Evolutionary conservation across 2,888 invertebrate species (phyloP), one percentile per base, ranked within the genome.

Genomic region (Geophilus truncorum): DNA sequence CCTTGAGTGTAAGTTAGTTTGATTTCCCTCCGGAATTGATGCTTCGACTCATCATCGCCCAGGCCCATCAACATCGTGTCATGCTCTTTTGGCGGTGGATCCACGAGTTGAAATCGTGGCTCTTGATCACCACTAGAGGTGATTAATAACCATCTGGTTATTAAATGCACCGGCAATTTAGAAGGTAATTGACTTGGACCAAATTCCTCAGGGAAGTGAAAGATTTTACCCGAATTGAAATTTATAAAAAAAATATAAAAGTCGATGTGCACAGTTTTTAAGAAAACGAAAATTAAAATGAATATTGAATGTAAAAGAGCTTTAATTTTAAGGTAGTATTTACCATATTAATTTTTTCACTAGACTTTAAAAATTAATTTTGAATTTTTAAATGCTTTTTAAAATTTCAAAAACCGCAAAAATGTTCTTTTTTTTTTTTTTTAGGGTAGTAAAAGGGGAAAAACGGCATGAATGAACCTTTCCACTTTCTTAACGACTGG

Each of bases 101-200:
- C 70, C 28, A 25, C 70, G 28, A 10, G 70, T 70, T 70, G 70
- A 25, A 70, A 28, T 70, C 70, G 70, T 10, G 70, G 70, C 23
- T 70, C 9, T 70, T 70, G 70, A 70, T 70, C 70, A 70, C 25
- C 28, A 28, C 28, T 28, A 10, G 70, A 28, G 70, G 28, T 70
- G 70, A 70, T 70, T 70, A 70, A 70, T 70, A 70, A 70, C 70
- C 70, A 70, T 70, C 70, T 6, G 25, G 70, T 70, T 51, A 51
- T 51, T 51, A 70, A 25, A 25, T 28, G 70, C 23, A 70, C 70
- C 15, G 28, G 70, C 12, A 70, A 70, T 70, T 70, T 70, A 4
- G 28, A 70, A 70, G 28, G 70, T 70, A 70, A 70, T 70, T 70
- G 70, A 70, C 70, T 25, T 25, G 15, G n/a, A 28, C 70, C 2